Base-by-base conservation (phyloP, 2,888 invertebrate genomes). In the Crioceris asparagi region DNA sequence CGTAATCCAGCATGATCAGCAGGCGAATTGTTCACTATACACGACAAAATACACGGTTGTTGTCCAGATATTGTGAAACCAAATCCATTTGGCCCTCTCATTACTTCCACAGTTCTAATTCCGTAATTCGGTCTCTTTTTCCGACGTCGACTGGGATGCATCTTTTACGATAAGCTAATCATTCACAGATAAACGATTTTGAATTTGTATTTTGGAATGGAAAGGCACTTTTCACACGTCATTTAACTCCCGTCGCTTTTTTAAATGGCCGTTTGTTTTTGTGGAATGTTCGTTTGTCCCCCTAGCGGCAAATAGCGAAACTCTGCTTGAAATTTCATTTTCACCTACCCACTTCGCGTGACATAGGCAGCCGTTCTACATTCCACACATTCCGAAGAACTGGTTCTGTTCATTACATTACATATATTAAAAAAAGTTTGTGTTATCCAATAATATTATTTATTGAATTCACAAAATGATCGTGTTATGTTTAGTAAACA, bases 31-130 rank as follows among this genome's bases (percentile, higher is more conserved):
- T 77, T 71, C 1, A 92, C 92, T 52, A 96, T 93, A 54, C 90
- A 92, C 35, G 92, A 91, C 39, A 96, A 73, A 45, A 93, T 86
- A 61, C 94, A 96, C 1, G 96, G 94, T 57, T 91, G 83, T 62
- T 96, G 93, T 3, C 94, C 94, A 2, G 93, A 92, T 57, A 96
- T 93, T 15, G 94, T 96, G 60, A 96, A 96, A n/a, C 96, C 94
- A 61, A 91, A 96, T 6, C 94, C 94, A 54, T 84, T 85, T 41
- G 77, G 74, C 3, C 93, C 91, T 45, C 93, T 72, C 6, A 78
- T 74, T 27, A 94, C 80, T 55, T 93, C 87, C 36, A 93, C 84
- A 19, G 83, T 80, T 46, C 85, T 75, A 44, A 86, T 79, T 23
- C 84, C 79, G 57, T 79, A 79, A 54, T 78, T 77, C 14, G 77